These are phyloP conservation scores for Dromaius novaehollandiae DNA, from an alignment of 2,113 vertebrate genomes.

Conservation along the genomic window DNA sequence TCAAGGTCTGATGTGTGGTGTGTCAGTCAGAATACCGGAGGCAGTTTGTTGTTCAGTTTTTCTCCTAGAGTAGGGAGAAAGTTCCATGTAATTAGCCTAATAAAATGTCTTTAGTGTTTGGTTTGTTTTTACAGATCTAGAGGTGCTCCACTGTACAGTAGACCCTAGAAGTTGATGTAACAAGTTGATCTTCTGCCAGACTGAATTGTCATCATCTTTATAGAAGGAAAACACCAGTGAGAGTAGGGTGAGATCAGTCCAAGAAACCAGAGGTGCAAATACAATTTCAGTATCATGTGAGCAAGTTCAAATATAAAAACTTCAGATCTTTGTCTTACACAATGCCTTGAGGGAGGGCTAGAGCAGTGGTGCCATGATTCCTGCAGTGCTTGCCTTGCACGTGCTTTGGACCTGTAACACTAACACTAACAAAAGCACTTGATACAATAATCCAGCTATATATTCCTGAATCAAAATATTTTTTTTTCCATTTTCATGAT, in stretches of 20 bases:
- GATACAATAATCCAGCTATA: not conserved
- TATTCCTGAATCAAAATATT: rapidly evolving
- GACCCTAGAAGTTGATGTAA: not conserved
- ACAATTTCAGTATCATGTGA: rapidly evolving
- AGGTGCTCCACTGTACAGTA: not conserved
- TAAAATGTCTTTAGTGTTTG: not conserved
- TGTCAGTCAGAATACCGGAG: not conserved
- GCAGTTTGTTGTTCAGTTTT: not conserved
- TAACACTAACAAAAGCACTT: not conserved
- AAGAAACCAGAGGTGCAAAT: not conserved
- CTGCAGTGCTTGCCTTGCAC: not conserved
- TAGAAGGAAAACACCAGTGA: rapidly evolving
- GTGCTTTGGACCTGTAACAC: not conserved
- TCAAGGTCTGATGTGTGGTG: not conserved
- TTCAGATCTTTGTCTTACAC: not conserved
- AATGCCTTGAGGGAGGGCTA: not conserved
- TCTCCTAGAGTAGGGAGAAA: not conserved
- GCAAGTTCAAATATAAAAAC: not conserved
- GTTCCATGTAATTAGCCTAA: not conserved
- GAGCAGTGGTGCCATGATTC: not conserved
- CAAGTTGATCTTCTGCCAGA: not conserved
- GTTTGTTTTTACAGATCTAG: not conserved
- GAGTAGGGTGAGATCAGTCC: not conserved
- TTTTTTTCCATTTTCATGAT: not conserved
- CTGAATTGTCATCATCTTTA: not conserved